Evolutionary conservation across 2,113 vertebrate genomes (phyloP).

Genomic region (Cottus gobio): DNA sequence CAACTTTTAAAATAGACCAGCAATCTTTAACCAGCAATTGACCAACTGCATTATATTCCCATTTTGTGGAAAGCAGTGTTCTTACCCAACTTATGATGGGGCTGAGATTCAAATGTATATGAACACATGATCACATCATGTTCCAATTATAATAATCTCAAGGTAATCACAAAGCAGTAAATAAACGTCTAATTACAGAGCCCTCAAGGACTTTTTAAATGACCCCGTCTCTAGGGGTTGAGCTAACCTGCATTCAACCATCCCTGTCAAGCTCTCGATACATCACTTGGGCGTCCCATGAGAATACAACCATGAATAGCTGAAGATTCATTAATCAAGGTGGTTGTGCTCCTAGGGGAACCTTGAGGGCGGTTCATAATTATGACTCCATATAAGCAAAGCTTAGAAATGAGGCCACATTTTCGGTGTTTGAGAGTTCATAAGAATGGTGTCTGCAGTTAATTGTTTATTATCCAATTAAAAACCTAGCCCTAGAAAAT

Average conservation of each 20-base stretch:
- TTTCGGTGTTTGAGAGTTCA: conserved; percentile 24
- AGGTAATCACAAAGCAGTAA: conserved; percentile 58
- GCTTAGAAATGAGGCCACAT: conserved; percentile 43
- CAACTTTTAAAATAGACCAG: neutral
- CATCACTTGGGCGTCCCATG: conserved; percentile 42
- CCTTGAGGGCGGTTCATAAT: conserved; percentile 66
- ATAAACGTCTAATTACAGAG: conserved; percentile 58
- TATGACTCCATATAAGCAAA: conserved; percentile 49
- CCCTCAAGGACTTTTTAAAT: conserved; percentile 58
- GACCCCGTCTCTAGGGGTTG: conserved; percentile 42
- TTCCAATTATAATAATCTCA: conserved; percentile 47
- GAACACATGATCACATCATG: conserved; percentile 16
- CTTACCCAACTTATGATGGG: neutral
- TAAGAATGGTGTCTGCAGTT: conserved; percentile 7
- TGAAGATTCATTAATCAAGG: conserved; percentile 71
- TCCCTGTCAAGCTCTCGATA: conserved; percentile 49
- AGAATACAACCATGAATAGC: conserved; percentile 56
- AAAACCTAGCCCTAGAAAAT: too few species aligned
- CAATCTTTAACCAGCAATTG: neutral
- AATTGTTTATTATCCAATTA: neutral
- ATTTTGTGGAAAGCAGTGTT: neutral
- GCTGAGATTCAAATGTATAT: neutral
- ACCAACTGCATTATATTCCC: neutral
- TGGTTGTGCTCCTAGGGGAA: conserved; percentile 62
- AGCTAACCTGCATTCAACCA: conserved; percentile 54